Conservation (phyloP, 1,140 invertebrate species). For the Drosophila nigromelanica region DNA sequence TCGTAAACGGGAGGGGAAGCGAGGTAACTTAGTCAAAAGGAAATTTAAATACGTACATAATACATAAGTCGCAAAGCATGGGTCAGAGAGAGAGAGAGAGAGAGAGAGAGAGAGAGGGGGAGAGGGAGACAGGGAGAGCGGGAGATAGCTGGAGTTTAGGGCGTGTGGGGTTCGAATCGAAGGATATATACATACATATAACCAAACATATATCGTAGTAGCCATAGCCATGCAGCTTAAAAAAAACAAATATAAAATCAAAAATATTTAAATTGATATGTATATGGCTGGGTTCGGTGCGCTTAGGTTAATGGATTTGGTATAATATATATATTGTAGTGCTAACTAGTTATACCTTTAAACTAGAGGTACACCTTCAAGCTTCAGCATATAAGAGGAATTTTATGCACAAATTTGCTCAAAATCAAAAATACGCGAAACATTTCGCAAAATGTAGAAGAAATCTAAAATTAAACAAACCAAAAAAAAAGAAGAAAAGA, state of each 20-base stretch:
- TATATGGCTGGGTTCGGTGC: conserved; percentile 40
- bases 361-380: conserved; percentile 45
- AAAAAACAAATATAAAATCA: background rate
- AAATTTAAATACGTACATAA: conserved; percentile 77
- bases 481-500: conserved; percentile 2
- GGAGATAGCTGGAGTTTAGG: background rate
- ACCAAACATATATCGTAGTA: conserved; percentile 39
- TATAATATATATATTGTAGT: conserved; percentile 24
- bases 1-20: conserved; percentile 41
- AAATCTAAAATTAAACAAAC: conserved; percentile 19
- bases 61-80: conserved; percentile 53
- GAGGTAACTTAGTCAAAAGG: conserved; percentile 41
- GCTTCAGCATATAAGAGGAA: conserved; percentile 67
- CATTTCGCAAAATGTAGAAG: conserved; percentile 27
- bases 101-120: no score
- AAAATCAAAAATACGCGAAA: conserved; percentile 60
- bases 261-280: conserved; percentile 29
- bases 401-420: conserved; percentile 64
- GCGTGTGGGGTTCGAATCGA: conserved; percentile 13
- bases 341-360: conserved; percentile 40
- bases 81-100: background rate
- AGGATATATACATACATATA: conserved; percentile 36
- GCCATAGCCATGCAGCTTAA: conserved; percentile 18
- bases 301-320: conserved; percentile 36
- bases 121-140: conserved; percentile 1